A percentile compares a stretch with the other conserved stretches of the same genome.
phyloP scores from a whole-genome alignment of 2,113 vertebrate genomes.

The Tyrannus savana region DNA sequence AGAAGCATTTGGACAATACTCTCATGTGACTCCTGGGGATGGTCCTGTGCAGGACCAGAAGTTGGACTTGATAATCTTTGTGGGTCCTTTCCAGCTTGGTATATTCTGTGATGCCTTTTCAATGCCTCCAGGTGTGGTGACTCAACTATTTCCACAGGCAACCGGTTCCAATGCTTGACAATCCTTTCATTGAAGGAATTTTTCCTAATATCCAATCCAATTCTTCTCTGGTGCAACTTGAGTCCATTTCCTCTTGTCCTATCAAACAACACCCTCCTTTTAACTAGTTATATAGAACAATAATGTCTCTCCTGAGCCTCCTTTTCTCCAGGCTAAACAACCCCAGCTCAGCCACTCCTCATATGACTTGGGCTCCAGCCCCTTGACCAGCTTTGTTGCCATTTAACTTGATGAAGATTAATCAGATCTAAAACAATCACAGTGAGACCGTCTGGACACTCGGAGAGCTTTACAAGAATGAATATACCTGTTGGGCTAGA shows the following conservation, averaged over 20 bases:
- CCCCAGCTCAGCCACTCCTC: not conserved
- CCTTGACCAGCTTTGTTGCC: not conserved
- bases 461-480: not conserved
- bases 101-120: not conserved
- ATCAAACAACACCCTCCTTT: not conserved
- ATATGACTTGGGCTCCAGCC: not conserved
- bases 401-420: not conserved
- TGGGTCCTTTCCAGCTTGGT: not conserved
- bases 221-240: no score
- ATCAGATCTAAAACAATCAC: not conserved
- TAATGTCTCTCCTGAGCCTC: not conserved
- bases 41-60: not conserved
- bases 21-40: no score
- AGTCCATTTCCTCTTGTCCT: not conserved
- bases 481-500: not conserved
- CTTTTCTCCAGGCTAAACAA: not conserved
- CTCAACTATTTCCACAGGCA: not conserved
- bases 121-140: not conserved
- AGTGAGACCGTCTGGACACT: not conserved
- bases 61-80: not conserved
- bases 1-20: no score
- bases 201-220: not conserved
- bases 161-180: not conserved
- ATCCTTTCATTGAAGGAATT: not conserved
- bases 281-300: not conserved